Percentiles rank a stretch among this genome's conserved stretches.
These are phyloP conservation scores for Hetaerina titia DNA, from an alignment of 2,888 invertebrate species.

Conservation along the genomic window DNA sequence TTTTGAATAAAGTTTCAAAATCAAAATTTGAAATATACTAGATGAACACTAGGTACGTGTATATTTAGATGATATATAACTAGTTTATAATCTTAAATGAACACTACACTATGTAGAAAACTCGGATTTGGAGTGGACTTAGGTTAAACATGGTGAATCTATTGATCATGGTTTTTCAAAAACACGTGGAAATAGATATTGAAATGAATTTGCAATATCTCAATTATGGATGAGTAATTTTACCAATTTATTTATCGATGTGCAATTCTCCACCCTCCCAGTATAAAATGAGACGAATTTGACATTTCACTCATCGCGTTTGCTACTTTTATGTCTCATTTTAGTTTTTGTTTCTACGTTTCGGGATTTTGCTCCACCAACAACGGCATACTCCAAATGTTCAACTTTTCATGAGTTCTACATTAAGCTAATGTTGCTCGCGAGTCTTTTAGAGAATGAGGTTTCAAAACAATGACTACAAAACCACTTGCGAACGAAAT, in stretches of 20 bases:
- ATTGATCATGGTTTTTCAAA: too few relatives aligned
- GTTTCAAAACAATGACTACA: not conserved
- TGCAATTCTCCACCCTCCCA: not conserved
- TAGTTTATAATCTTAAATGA: too few relatives aligned
- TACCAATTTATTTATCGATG: not conserved
- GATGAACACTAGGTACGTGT: too few relatives aligned
- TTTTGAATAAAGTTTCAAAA: too few relatives aligned
- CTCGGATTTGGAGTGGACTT: too few relatives aligned
- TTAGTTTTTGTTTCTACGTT: not conserved
- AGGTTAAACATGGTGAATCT: too few relatives aligned
- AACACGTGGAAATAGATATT: too few relatives aligned
- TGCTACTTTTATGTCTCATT: not conserved
- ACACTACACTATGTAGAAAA: too few relatives aligned
- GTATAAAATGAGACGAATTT: not conserved
- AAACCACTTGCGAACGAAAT: too few relatives aligned
- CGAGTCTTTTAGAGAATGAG: not conserved
- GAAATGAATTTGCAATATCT: not conserved
- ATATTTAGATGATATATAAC: too few relatives aligned
- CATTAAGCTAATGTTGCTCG: not conserved
- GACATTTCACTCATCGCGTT: not conserved
- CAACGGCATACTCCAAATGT: not conserved
- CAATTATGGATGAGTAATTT: not conserved
- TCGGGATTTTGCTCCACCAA: not conserved
- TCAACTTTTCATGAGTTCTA: not conserved
- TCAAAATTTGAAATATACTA: too few relatives aligned